Conservation (phyloP, 2,113 vertebrate genomes). For the Pterocles orientalis region DNA sequence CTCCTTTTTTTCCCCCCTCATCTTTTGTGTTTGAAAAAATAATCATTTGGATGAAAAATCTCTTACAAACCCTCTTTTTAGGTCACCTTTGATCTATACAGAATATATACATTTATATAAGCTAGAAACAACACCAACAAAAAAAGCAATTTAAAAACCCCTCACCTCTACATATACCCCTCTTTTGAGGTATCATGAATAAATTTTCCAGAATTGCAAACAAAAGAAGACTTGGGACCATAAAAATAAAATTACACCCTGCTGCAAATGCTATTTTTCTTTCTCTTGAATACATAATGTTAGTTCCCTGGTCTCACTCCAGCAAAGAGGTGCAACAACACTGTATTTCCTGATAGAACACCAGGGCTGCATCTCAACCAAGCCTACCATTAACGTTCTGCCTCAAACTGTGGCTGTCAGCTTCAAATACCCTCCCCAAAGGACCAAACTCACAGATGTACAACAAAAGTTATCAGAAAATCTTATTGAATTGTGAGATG, state of each 20-base stretch:
- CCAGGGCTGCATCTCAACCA: neutral
- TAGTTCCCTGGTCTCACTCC: neutral
- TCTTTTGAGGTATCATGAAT: neutral
- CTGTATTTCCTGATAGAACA: neutral
- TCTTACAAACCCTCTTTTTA: neutral
- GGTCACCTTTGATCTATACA: neutral
- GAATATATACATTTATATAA: neutral
- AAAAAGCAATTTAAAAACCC: neutral
- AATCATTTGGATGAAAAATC: neutral
- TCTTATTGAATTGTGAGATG: neutral
- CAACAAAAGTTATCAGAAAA: neutral
- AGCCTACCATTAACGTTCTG: neutral
- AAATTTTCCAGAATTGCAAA: neutral
- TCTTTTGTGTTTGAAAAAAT: neutral
- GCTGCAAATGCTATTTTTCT: neutral
- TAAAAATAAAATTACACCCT: neutral
- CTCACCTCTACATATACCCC: too few relatives aligned
- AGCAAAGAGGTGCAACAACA: neutral
- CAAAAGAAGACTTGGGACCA: neutral
- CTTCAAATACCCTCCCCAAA: neutral
- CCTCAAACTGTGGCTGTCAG: neutral
- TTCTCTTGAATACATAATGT: neutral
- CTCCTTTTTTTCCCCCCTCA: fast-evolving
- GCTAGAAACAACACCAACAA: neutral
- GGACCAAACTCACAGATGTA: fast-evolving